Conservation (phyloP, 2,797 vertebrate species). For the Crax fasciolata region DNA sequence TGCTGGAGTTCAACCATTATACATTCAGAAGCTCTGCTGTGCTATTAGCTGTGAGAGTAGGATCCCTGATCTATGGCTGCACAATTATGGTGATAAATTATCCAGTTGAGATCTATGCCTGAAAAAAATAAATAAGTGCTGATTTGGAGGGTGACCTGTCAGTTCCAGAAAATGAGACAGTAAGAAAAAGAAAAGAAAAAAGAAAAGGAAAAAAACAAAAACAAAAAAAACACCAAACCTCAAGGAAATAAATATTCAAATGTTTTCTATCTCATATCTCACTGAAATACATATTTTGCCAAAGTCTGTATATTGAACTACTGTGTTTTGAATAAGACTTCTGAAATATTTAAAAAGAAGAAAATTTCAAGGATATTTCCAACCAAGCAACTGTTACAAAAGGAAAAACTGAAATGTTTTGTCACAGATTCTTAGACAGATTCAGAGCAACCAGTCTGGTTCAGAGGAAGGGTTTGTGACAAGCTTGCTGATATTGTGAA, state of each 20-base stretch:
- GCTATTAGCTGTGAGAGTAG: neutral
- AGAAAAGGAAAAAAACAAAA: neutral
- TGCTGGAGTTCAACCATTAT: neutral
- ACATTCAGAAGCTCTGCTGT: neutral
- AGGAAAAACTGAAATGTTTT: conserved; percentile 22
- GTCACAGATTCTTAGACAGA: conserved; percentile 32
- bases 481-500: neutral
- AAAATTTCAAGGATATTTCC: conserved; percentile 26
- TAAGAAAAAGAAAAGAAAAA: neutral
- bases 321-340: neutral
- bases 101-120: neutral
- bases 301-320: neutral
- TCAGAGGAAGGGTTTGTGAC: conserved; percentile 13
- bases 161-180: neutral
- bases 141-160: neutral
- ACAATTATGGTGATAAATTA: neutral
- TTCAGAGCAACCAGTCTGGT: conserved; percentile 44
- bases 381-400: neutral
- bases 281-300: neutral
- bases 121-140: neutral
- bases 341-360: conserved; percentile 12
- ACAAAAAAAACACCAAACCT: neutral
- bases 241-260: neutral
- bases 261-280: neutral
- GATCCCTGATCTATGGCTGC: neutral